Base-by-base conservation (phyloP, 2,797 vertebrate genomes). In the Staurois parvus region DNA sequence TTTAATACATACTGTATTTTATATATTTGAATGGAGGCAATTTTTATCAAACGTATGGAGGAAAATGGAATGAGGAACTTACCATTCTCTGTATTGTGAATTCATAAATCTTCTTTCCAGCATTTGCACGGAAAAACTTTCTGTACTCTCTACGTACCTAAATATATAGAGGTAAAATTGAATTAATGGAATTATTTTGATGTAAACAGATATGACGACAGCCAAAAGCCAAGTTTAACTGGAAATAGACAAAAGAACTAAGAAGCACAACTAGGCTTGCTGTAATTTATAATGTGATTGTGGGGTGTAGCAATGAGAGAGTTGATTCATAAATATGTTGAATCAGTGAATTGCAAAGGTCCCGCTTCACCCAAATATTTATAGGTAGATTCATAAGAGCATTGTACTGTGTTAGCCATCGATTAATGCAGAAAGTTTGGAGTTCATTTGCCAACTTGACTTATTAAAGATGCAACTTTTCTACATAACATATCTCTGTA, bases 111-210 rank as follows among this genome's bases (percentile, higher is more conserved):
- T 98, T 99, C 93, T 94, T 98, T 87, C 98, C 98, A 19, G 98
- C 98, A 79, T 98, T 97, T 84, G 97, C 97, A 93, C 97, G 96
- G 94, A 99, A 99, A 95, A 97, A 99, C 89, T 99, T 99, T 84
- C 98, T 95, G 93, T 99, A 99, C 59, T 99, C 97, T 90, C 97
- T 95, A 85, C 98, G 97, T 62, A 99, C 97, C 98, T 99, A 85
- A 87, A 88, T 89, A 87, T 84, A 30, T 89, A 89, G 83, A 34
- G 91, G 90, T 59, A 88, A 17, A 48, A 0, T 5, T 1, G 37
- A 40, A 70, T 40, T 1, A 17, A 62, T 15, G 9, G 24, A 37
- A 28, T 32, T n/a, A 62, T 70, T 64, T 72, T 72, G 21, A 42
- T 42, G 37, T 37, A 37, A 37, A n/a, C 8, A 74, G 30, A 34